Conservation (phyloP, 2,888 invertebrate species). For the Dascillus cervinus region DNA sequence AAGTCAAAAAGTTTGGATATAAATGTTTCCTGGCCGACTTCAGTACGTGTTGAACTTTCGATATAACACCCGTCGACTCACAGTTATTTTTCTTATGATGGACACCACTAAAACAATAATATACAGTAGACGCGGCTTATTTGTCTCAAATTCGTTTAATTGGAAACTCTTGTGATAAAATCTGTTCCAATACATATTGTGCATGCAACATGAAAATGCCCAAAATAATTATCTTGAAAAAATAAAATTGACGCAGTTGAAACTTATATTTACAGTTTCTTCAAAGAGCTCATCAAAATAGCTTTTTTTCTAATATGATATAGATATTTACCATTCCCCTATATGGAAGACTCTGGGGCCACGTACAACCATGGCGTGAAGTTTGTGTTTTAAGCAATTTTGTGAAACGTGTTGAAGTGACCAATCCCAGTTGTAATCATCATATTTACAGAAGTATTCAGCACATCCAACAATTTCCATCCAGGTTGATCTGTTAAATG, state of each 20-base stretch:
- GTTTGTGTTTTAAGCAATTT: conserved; percentile 65
- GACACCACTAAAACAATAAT: conserved; percentile 79
- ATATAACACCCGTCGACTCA: conserved; percentile 75
- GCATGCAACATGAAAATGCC: too few species aligned
- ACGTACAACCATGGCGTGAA: conserved; percentile 83
- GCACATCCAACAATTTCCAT: conserved; percentile 70
- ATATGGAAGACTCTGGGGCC: conserved; percentile 97
- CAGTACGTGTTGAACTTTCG: conserved; percentile 74
- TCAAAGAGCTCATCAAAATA: too few species aligned
- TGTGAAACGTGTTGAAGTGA: conserved; percentile 87
- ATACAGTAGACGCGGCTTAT: too few species aligned
- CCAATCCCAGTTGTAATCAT: conserved; percentile 99
- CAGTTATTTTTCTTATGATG: conserved; percentile 93
- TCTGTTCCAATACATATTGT: too few species aligned
- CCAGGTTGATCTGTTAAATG: conserved; percentile 86
- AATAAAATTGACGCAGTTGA: too few species aligned
- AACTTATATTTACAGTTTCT: too few species aligned
- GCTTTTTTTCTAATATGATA: too few species aligned
- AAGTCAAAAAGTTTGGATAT: conserved; percentile 61
- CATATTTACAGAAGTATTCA: conserved; percentile 86
- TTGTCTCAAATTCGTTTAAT: too few species aligned
- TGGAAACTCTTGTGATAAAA: too few species aligned
- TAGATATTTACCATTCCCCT: conserved; percentile 98
- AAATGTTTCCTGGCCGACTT: conserved; percentile 63
- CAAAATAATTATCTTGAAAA: too few species aligned